These are phyloP conservation scores for Drosophila obscura DNA, from an alignment of 1,140 invertebrate genomes.

Conservation along the genomic window DNA sequence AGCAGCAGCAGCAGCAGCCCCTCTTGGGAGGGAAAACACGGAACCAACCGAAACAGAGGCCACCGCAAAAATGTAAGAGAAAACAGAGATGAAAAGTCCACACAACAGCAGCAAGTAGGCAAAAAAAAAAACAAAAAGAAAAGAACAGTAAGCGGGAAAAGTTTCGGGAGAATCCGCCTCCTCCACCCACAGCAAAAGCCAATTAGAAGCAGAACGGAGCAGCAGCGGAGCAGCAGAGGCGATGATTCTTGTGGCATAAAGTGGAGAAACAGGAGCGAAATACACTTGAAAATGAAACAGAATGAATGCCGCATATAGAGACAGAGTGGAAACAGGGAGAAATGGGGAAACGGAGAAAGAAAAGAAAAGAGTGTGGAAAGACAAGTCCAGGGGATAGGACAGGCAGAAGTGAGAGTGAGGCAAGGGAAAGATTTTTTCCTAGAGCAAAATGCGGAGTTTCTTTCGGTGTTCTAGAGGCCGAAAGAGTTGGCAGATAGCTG, in stretches of 20 bases:
- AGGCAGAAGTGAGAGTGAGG: too few relatives aligned
- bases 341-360: neutral
- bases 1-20: conserved; percentile 43
- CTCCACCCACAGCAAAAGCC: too few relatives aligned
- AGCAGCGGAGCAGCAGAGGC: too few relatives aligned
- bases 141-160: conserved; percentile 22
- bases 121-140: conserved; percentile 38
- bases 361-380: too few relatives aligned
- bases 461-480: too few relatives aligned
- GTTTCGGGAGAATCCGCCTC: neutral
- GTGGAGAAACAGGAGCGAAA: conserved; percentile 47
- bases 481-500: too few relatives aligned
- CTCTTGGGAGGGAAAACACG: conserved; percentile 16
- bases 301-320: conserved; percentile 45
- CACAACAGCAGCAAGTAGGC: conserved; percentile 8
- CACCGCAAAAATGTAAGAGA: conserved; percentile 45
- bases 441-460: too few relatives aligned
- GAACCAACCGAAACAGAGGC: conserved; percentile 18
- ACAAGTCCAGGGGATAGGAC: too few relatives aligned
- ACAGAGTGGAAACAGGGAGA: neutral
- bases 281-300: conserved; percentile 76
- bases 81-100: conserved; percentile 27
- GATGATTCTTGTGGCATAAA: neutral
- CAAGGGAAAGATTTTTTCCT: too few relatives aligned
- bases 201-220: too few relatives aligned